Base-by-base conservation (phyloP, 2,797 vertebrate species). In the Botia kubotai region DNA sequence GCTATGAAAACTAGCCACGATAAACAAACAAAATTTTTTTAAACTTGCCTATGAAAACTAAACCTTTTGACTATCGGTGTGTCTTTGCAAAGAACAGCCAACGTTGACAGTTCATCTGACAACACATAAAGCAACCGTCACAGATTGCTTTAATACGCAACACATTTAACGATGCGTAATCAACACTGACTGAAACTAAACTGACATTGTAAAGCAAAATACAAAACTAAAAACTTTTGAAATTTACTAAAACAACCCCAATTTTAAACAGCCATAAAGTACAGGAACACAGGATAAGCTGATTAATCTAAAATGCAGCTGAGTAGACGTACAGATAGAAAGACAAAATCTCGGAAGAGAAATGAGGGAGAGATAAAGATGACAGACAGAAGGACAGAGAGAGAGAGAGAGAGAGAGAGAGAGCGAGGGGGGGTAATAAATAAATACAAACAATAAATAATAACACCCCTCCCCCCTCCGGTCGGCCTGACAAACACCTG, bases 401-500 rank as follows among this genome's bases (percentile, higher is more conserved):
- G 69, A 67, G 50, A 81, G 75, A 53, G 6, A 74, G 82, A 85
- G 12, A 83, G 75, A 83, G 21, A 75, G 58, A 79, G 12, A 57
- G 43, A 36, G 74, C n/a, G 62, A 39, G 72, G 29, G 68, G 76
- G 72, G 65, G 66, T 84, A 82, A 87, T 84, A 83, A 85, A 87
- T 85, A 88, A 87, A 89, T 82, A 84, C 78, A 85, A 86, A 87
- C 83, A 86, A 87, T 87, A 89, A 89, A 90, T 87, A 90, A 89
- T 70, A 79, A 84, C 76, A 78, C 19, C 81, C 81, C 73, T 72
- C 67, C 80, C 74, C 52, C 77, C 81, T 76, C 83, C 69, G 72
- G 81, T 74, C 17, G 53, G 33, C 26, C 66, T 81, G 87, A 90
- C 93, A 92, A 90, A 90, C 87, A 90, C 92, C 93, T 94, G 94